phyloP scores from a whole-genome alignment of 1,140 invertebrate species.

The Sycobia sp. region DNA sequence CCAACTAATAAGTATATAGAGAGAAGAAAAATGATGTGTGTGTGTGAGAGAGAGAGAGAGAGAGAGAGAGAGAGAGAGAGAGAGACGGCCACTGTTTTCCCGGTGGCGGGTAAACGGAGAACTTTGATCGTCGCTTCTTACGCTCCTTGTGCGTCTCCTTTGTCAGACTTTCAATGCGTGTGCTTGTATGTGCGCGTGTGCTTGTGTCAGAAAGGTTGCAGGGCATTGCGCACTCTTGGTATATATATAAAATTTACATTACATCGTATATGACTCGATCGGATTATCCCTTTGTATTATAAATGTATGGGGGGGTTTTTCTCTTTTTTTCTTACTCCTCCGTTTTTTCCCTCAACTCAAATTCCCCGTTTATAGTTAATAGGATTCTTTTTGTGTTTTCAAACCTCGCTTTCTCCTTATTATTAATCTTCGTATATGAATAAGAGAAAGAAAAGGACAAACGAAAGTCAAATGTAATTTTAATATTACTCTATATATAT shows the following conservation, averaged over 20 bases:
- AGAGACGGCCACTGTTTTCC: background rate
- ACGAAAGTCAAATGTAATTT: slow-evolving; percentile 30
- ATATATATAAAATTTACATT: slow-evolving; percentile 7
- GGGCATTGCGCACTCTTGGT: slow-evolving; percentile 19
- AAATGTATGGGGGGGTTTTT: background rate
- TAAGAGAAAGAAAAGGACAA: no score
- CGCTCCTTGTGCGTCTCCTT: slow-evolving; percentile 25
- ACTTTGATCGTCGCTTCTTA: slow-evolving; percentile 23
- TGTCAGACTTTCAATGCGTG: slow-evolving; percentile 8
- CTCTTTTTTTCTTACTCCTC: slow-evolving; percentile 21
- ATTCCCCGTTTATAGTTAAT: background rate
- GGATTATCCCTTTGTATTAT: slow-evolving; percentile 6
- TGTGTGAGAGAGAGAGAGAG: no score
- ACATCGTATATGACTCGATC: slow-evolving; percentile 31
- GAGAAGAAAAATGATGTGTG: background rate
- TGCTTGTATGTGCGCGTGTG: no score
- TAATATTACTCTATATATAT: slow-evolving; percentile 31
- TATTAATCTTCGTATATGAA: slow-evolving; percentile 24
- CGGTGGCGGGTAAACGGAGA: slow-evolving; percentile 3
- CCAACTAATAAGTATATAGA: slow-evolving; percentile 17
- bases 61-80: background rate
- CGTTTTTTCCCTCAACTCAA: background rate
- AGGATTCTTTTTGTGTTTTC: slow-evolving; percentile 28
- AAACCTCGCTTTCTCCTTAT: slow-evolving; percentile 16
- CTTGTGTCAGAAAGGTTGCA: slow-evolving; percentile 16